Evolutionary conservation across 2,113 vertebrate genomes (phyloP).

Genomic region (Anthoscopus minutus): DNA sequence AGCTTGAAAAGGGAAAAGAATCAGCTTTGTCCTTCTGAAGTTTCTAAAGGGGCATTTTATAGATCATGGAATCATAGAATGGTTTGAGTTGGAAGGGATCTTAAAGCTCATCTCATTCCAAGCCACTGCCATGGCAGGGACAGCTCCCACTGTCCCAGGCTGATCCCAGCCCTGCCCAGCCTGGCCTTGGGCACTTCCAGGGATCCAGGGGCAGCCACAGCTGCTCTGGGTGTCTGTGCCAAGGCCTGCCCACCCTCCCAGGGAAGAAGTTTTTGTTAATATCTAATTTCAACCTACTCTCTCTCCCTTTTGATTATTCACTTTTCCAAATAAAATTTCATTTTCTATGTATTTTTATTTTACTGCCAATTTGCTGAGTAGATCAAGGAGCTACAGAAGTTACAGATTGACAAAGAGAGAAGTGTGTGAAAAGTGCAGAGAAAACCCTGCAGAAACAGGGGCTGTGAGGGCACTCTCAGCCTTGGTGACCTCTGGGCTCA

Average conservation of each 20-base stretch:
- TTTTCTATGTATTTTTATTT: not conserved
- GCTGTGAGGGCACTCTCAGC: not conserved
- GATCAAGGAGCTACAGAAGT: not conserved
- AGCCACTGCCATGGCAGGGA: not conserved
- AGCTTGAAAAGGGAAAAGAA: not conserved
- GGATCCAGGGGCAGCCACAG: not conserved
- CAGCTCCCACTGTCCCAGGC: rapidly evolving
- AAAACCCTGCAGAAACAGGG: not conserved
- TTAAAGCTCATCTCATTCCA: not conserved
- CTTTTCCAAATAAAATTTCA: not conserved
- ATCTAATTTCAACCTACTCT: not conserved
- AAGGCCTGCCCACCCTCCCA: rapidly evolving
- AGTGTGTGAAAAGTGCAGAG: not conserved
- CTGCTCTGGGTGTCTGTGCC: not conserved
- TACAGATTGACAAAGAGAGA: not conserved
- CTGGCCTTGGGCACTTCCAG: not conserved
- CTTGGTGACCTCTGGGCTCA: not conserved
- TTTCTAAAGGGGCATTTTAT: not conserved
- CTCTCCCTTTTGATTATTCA: not conserved
- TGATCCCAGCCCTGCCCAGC: rapidly evolving
- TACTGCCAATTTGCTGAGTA: not conserved
- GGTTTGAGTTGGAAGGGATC: not conserved
- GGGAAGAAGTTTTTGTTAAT: not conserved
- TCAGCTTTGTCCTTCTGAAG: not conserved
- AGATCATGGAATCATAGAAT: not conserved